These are phyloP conservation scores for Thera britannica DNA, from an alignment of 2,888 invertebrate species.

Conservation along the genomic window DNA sequence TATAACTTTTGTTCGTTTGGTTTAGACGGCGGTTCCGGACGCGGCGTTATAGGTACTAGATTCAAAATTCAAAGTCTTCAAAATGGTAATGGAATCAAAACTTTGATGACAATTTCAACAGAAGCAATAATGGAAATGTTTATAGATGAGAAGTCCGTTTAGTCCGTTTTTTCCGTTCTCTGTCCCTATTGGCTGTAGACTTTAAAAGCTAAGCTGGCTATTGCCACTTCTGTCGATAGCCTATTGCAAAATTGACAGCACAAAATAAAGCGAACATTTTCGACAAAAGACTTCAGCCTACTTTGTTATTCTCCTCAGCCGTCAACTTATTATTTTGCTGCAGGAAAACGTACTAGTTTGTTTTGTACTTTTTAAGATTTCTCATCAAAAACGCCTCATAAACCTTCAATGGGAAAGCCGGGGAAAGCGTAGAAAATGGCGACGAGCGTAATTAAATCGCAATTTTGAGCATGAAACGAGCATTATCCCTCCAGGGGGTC, in stretches of 20 bases:
- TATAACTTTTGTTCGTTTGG: too few species aligned
- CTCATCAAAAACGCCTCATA: conserved; percentile 29
- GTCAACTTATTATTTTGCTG: conserved; percentile 9
- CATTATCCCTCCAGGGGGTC: conserved; percentile 37
- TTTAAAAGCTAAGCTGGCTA: too few species aligned
- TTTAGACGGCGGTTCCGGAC: too few species aligned
- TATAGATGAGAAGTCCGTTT: too few species aligned
- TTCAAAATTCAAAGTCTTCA: too few species aligned
- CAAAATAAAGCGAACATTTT: neutral
- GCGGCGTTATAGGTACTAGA: too few species aligned
- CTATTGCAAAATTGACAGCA: neutral
- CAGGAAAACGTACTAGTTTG: conserved; percentile 7
- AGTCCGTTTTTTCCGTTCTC: too few species aligned
- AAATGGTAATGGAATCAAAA: too few species aligned
- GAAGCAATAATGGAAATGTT: too few species aligned
- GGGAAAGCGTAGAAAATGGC: conserved; percentile 35
- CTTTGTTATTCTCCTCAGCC: conserved; percentile 3
- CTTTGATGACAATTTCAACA: too few species aligned
- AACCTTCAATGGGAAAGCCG: conserved; percentile 23
- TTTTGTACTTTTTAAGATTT: conserved; percentile 17
- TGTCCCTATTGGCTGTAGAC: too few species aligned
- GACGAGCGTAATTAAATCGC: conserved; percentile 37
- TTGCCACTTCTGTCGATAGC: neutral
- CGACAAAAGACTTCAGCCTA: neutral
- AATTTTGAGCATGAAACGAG: conserved; percentile 40